phyloP scores from a whole-genome alignment of 2,888 invertebrate genomes.

The Euspilapteryx auroguttella region DNA sequence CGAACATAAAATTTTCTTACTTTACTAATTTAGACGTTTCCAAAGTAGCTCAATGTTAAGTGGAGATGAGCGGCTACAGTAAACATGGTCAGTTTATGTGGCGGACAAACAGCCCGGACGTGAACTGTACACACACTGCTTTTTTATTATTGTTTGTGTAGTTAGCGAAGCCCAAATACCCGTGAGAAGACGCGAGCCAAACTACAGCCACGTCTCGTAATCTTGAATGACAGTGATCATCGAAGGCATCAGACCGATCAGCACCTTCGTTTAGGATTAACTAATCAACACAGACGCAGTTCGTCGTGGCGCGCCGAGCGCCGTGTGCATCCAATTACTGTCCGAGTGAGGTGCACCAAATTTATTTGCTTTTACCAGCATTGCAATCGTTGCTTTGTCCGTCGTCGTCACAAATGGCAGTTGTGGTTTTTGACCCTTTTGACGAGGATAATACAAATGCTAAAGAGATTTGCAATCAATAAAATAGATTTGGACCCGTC shows the following conservation, averaged over 20 bases:
- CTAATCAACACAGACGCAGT: no score
- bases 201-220: constrained; percentile 16
- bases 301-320: no score
- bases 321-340: no score
- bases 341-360: no score
- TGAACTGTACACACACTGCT: constrained; percentile 56
- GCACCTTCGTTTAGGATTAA: constrained; percentile 24
- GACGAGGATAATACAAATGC: no score
- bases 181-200: constrained; percentile 43
- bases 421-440: no score
- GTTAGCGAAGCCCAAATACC: constrained; percentile 48
- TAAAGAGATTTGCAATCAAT: no score
- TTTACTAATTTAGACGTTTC: constrained; percentile 56
- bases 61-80: constrained; percentile 48
- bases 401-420: no score
- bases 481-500: no score
- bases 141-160: constrained; percentile 49
- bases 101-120: constrained; percentile 48
- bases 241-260: constrained; percentile 21
- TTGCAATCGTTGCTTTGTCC: no score
- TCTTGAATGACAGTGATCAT: constrained; percentile 39
- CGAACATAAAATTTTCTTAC: constrained; percentile 56
- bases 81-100: constrained; percentile 51
- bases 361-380: no score
- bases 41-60: constrained; percentile 53